Conservation (phyloP, 2,888 invertebrate species). For the Aphodius sticticus region DNA sequence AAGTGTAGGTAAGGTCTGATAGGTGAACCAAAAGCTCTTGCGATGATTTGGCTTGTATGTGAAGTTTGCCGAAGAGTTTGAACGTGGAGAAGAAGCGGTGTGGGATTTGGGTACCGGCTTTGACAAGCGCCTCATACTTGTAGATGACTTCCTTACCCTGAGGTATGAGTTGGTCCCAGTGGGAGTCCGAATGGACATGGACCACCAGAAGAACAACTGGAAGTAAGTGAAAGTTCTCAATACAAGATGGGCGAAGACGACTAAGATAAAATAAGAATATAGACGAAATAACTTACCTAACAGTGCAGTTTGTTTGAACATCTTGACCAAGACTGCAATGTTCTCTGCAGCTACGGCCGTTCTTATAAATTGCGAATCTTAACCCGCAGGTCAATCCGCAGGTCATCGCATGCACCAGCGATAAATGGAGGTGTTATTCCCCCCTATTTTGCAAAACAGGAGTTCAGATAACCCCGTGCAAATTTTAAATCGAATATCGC, state of each 20-base stretch:
- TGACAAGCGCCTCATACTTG: conserved; percentile 56
- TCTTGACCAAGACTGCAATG: background rate
- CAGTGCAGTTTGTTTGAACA: background rate
- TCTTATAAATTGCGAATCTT: background rate
- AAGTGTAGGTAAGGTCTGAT: conserved; percentile 51
- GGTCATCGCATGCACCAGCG: no score
- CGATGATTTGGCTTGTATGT: conserved; percentile 50
- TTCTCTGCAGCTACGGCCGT: background rate
- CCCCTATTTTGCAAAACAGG: background rate
- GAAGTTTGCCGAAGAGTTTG: conserved; percentile 53
- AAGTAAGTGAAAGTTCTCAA: background rate
- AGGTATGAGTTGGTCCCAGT: conserved; percentile 52
- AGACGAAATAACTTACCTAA: background rate
- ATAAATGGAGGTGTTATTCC: background rate
- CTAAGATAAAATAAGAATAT: background rate
- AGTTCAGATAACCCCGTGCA: background rate
- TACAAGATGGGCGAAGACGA: no score
- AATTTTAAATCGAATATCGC: background rate
- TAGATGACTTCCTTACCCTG: conserved; percentile 62
- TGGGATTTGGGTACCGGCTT: conserved; percentile 55
- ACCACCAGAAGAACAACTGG: background rate
- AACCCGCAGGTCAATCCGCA: background rate
- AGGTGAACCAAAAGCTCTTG: conserved; percentile 48
- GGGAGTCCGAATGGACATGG: background rate
- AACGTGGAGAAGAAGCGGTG: conserved; percentile 53